Evolutionary conservation across 2,113 vertebrate species (phyloP).

Genomic region (Brevimyrus niger): DNA sequence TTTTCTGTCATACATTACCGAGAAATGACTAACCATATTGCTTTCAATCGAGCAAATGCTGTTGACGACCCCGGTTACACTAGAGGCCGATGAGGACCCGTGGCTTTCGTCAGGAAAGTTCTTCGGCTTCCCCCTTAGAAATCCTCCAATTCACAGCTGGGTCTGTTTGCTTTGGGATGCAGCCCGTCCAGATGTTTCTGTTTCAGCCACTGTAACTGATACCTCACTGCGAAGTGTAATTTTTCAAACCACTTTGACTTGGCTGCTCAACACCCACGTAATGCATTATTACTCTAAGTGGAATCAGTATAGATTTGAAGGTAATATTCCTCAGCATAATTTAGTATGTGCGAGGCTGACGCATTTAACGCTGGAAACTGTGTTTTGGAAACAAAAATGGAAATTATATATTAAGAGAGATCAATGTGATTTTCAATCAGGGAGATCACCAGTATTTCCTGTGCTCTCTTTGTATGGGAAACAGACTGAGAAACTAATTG

Average conservation of each 20-base stretch:
- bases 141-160: slow-evolving; percentile 43
- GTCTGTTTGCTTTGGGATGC: slow-evolving; percentile 59
- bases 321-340: slow-evolving; percentile 48
- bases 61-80: slow-evolving; percentile 25
- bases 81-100: slow-evolving; percentile 41
- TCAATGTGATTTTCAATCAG: slow-evolving; percentile 53
- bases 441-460: slow-evolving; percentile 42
- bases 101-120: slow-evolving; percentile 51
- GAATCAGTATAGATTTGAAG: slow-evolving; percentile 57
- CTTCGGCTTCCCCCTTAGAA: slow-evolving; percentile 42
- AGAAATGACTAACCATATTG: slow-evolving; percentile 9
- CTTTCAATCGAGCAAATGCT: slow-evolving; percentile 16
- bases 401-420: slow-evolving; percentile 31
- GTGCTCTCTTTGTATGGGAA: slow-evolving; percentile 33
- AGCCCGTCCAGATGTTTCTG: slow-evolving; percentile 68
- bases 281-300: slow-evolving; percentile 52
- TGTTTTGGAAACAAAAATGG: slow-evolving; percentile 40
- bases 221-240: slow-evolving; percentile 54
- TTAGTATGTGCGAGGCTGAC: slow-evolving; percentile 39
- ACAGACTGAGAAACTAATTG: slow-evolving; percentile 29
- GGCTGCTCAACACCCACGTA: slow-evolving; percentile 57
- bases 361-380: slow-evolving; percentile 44
- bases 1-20: slow-evolving; percentile 26
- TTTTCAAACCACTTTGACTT: slow-evolving; percentile 50
- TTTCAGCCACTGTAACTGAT: slow-evolving; percentile 66